Conservation (phyloP, 2,113 vertebrate species). For the Nicator chloris region DNA sequence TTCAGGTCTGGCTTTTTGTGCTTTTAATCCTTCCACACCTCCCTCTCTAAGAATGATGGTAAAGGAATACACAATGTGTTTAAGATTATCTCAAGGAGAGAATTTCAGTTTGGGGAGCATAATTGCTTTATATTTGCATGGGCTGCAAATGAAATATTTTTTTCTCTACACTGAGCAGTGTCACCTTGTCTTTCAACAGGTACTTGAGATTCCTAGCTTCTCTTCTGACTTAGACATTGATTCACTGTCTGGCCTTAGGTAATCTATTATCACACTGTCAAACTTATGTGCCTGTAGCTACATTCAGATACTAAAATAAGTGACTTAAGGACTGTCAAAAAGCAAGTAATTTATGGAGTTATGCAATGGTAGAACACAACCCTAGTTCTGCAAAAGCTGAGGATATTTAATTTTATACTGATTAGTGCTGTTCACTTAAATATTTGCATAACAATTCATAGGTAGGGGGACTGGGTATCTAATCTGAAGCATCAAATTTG, state of each 20-base stretch:
- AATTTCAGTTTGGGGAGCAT: neutral
- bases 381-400: neutral
- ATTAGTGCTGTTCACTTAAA: neutral
- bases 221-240: neutral
- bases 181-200: neutral
- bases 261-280: neutral
- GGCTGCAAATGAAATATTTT: neutral
- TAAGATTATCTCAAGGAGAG: neutral
- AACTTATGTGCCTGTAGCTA: neutral
- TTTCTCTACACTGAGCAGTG: neutral
- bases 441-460: neutral
- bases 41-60: neutral
- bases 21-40: neutral
- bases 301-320: neutral
- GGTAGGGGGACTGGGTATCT: neutral
- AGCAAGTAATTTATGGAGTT: neutral
- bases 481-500: neutral
- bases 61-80: neutral
- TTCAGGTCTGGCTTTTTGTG: neutral
- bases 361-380: neutral
- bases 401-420: neutral
- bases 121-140: neutral
- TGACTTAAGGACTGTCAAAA: neutral
- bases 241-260: neutral
- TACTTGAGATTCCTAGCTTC: neutral